Percentiles rank a stretch among this genome's conserved stretches.
Conservation (phyloP, 2,797 vertebrate species). For the Spinus pinus region DNA sequence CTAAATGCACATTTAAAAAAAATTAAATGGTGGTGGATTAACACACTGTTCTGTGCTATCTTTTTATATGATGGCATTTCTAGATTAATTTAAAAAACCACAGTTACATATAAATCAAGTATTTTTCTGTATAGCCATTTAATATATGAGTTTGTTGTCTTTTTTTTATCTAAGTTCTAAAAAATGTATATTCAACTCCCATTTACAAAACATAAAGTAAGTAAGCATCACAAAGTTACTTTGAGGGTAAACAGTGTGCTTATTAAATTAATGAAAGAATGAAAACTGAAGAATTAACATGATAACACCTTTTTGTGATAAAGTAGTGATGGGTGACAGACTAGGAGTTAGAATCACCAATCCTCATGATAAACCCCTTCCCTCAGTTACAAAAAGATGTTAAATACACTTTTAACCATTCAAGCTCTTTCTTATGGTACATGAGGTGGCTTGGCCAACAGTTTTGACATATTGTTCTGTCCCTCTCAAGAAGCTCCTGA, state of each 20-base stretch:
- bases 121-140: neutral
- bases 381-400: neutral
- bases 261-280: neutral
- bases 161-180: neutral
- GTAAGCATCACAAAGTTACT: neutral
- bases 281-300: neutral
- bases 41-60: neutral
- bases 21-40: neutral
- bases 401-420: neutral
- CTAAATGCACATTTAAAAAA: neutral
- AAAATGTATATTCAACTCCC: neutral
- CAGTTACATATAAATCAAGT: neutral
- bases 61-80: neutral
- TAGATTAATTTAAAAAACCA: neutral
- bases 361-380: neutral
- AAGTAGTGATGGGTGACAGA: neutral
- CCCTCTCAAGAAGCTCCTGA: neutral
- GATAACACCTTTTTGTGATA: neutral
- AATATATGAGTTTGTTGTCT: neutral
- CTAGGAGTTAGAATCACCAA: neutral
- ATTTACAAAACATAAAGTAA: neutral
- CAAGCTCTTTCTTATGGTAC: neutral
- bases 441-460: neutral
- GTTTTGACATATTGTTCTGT: neutral
- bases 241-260: neutral